Evolutionary conservation across 1,140 invertebrate species (phyloP).

Genomic region (Drosophila pruinosa): DNA sequence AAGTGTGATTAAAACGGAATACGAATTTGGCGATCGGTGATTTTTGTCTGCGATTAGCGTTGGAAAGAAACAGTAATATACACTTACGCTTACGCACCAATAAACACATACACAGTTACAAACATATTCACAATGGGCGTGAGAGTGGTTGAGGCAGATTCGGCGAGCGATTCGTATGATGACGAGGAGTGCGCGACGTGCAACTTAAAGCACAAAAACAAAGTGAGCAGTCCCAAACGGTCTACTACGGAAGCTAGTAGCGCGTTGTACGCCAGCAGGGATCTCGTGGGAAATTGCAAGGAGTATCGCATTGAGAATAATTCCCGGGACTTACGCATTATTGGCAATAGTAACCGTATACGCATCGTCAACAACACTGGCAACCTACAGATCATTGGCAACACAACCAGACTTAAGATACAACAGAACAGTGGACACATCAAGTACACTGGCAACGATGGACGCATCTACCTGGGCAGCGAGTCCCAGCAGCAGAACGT

Average conservation of each 20-base stretch:
- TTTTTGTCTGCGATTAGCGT: conserved; percentile 60
- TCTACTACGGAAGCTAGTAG: conserved; percentile 2
- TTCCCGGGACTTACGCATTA: conserved; percentile 61
- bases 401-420: conserved; percentile 69
- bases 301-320: conserved; percentile 78
- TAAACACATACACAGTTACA: not conserved
- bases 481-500: conserved; percentile 61
- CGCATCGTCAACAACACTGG: conserved; percentile 64
- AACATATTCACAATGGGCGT: conserved; percentile 54
- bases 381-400: conserved; percentile 68
- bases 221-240: conserved; percentile 24
- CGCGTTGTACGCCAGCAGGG: conserved; percentile 46
- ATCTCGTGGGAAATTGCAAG: conserved; percentile 76
- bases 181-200: conserved; percentile 63
- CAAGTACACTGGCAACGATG: conserved; percentile 76
- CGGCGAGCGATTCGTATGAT: conserved; percentile 69
- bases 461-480: conserved; percentile 72
- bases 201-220: conserved; percentile 39
- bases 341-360: conserved; percentile 75
- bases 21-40: conserved; percentile 37
- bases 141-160: conserved; percentile 63
- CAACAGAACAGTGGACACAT: conserved; percentile 58
- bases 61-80: conserved; percentile 45
- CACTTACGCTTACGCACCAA: not conserved
- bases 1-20: conserved; percentile 29